These are phyloP conservation scores for Ptilodon capucinus DNA, from an alignment of 2,888 invertebrate genomes.

Conservation along the genomic window DNA sequence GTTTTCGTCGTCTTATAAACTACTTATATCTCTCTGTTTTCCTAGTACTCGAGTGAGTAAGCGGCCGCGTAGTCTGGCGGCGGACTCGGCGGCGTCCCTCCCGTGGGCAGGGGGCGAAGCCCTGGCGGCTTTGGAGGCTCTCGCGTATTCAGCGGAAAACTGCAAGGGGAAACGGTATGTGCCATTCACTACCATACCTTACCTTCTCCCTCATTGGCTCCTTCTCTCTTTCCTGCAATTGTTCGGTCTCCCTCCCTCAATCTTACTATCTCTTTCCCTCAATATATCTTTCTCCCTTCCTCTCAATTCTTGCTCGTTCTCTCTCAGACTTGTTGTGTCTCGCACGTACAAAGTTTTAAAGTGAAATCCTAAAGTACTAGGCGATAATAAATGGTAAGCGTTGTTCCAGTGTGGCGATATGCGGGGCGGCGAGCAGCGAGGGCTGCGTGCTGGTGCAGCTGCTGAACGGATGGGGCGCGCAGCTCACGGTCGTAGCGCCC, in stretches of 20 bases:
- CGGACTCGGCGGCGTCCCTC: slow-evolving; percentile 67
- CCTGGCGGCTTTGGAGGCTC: slow-evolving; percentile 44
- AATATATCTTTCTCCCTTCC: not conserved
- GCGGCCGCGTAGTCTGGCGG: slow-evolving; percentile 58
- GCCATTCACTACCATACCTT: not conserved
- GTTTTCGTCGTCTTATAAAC: too few species aligned
- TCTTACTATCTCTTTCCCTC: too few species aligned
- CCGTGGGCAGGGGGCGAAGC: slow-evolving; percentile 65
- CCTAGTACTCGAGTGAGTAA: slow-evolving; percentile 64
- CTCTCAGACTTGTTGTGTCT: too few species aligned
- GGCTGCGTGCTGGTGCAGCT: slow-evolving; percentile 67
- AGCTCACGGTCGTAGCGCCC: slow-evolving; percentile 56
- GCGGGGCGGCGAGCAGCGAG: slow-evolving; percentile 66
- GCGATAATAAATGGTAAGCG: not conserved
- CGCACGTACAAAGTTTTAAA: too few species aligned
- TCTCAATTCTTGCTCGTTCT: not conserved
- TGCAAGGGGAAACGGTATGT: slow-evolving; percentile 56
- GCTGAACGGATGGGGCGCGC: slow-evolving; percentile 60
- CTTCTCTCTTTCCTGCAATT: too few species aligned
- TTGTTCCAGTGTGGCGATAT: slow-evolving; percentile 56
- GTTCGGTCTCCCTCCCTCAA: too few species aligned
- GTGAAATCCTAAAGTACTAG: not conserved
- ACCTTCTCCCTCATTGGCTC: too few species aligned
- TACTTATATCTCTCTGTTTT: not conserved
- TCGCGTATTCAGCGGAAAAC: slow-evolving; percentile 43